These are phyloP conservation scores for Mnemiopsis leidyi DNA, from an alignment of 37 sponge, comb jelly and placozoan genomes.

Conservation along the genomic window DNA sequence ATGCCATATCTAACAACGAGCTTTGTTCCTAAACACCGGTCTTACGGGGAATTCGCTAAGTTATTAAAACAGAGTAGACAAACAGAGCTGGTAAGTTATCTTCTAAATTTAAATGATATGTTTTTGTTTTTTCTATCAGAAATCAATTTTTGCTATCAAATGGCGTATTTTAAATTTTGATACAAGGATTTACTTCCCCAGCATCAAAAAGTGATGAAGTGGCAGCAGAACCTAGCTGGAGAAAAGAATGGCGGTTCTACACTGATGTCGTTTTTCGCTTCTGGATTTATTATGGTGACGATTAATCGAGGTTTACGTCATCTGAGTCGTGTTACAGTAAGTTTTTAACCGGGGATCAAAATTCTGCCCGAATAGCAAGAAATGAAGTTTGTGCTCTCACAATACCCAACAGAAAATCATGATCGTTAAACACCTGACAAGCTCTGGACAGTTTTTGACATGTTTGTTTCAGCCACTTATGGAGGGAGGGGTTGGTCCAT, in stretches of 20 bases:
- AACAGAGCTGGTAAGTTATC: not conserved
- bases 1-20: not conserved
- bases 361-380: too few species aligned
- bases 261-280: not conserved
- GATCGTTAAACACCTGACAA: too few species aligned
- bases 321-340: conserved; percentile 4
- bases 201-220: not conserved
- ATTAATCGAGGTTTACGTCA: conserved; percentile 24
- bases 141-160: too few species aligned
- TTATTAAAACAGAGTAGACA: not conserved
- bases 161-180: too few species aligned
- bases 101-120: not conserved
- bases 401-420: too few species aligned
- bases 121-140: too few species aligned
- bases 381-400: too few species aligned
- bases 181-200: not conserved
- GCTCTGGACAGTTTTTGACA: too few species aligned
- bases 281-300: not conserved
- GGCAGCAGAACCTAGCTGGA: not conserved
- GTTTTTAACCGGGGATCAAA: too few species aligned
- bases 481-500: conserved; percentile 34
- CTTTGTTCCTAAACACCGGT: not conserved
- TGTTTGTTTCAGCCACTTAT: conserved; percentile 29
- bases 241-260: not conserved
- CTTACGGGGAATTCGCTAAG: not conserved